phyloP scores from a whole-genome alignment of 2,888 invertebrate species.

The Artemia sinica region DNA sequence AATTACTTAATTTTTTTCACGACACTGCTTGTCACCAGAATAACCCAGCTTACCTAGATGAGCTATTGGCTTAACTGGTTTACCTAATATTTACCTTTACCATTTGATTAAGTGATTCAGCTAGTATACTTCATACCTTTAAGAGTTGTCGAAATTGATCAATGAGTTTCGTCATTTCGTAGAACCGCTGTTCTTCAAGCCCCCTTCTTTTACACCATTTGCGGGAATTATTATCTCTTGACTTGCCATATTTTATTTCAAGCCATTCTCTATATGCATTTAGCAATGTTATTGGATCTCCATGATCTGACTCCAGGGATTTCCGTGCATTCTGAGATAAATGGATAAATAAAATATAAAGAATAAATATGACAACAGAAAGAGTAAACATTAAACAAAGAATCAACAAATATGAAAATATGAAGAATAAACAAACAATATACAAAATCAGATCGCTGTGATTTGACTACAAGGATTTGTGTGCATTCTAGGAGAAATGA shows the following conservation, averaged over 20 bases:
- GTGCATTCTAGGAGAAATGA: too few relatives aligned
- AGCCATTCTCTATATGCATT: constrained; percentile 79
- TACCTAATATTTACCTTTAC: too few relatives aligned
- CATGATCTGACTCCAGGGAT: constrained; percentile 76
- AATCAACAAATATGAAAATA: not conserved
- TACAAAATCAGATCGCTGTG: constrained; percentile 7
- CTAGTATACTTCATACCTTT: constrained; percentile 36
- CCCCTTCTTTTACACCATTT: constrained; percentile 79
- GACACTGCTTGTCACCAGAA: too few relatives aligned
- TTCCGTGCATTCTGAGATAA: constrained; percentile 45
- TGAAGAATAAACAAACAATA: constrained; percentile 16
- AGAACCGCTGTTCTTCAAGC: constrained; percentile 88
- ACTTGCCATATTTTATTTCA: constrained; percentile 46
- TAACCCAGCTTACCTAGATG: too few relatives aligned
- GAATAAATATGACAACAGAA: not conserved
- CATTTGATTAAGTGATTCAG: too few relatives aligned
- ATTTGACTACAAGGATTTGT: too few relatives aligned
- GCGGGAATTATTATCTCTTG: constrained; percentile 34
- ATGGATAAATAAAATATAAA: not conserved
- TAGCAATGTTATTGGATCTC: constrained; percentile 79
- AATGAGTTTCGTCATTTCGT: constrained; percentile 83
- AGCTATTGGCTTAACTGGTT: too few relatives aligned
- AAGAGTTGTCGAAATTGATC: constrained; percentile 70
- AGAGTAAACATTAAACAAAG: not conserved
- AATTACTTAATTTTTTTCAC: too few relatives aligned